A percentile compares a stretch with the other conserved stretches of the same genome.
Conservation (phyloP, 2,797 vertebrate species). For the Halcyon chelicuti region DNA sequence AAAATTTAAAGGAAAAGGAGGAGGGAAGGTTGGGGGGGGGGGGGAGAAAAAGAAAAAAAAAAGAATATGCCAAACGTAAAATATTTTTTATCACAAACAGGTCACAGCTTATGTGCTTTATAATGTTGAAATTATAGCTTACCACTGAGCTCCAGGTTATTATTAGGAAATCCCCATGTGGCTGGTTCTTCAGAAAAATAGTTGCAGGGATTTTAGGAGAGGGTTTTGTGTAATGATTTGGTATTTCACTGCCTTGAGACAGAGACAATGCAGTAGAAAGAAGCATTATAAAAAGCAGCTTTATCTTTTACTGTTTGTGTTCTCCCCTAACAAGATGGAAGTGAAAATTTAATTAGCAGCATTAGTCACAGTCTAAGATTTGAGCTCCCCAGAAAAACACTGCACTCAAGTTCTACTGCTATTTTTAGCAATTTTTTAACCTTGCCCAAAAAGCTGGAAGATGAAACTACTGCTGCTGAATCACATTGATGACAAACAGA, state of each 20-base stretch:
- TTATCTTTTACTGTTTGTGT: neutral
- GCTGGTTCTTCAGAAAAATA: neutral
- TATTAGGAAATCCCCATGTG: neutral
- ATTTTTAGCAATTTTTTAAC: constrained; percentile 70
- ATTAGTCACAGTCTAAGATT: constrained; percentile 35
- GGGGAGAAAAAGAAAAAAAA: neutral
- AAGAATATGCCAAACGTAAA: neutral
- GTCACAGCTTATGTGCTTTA: neutral
- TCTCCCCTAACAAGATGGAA: neutral
- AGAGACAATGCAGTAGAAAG: neutral
- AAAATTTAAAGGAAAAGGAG: too few species aligned
- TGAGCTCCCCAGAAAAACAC: constrained; percentile 37
- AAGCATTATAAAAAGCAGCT: neutral
- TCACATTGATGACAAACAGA: constrained; percentile 54
- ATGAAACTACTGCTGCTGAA: constrained; percentile 38
- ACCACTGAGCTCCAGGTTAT: neutral
- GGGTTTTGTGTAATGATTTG: neutral
- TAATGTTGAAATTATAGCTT: neutral
- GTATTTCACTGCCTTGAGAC: neutral
- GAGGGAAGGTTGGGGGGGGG: neutral
- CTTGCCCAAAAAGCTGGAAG: constrained; percentile 33
- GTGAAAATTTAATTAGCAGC: constrained; percentile 42
- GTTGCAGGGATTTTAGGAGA: neutral
- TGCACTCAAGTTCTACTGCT: constrained; percentile 50
- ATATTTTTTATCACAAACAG: neutral